A percentile compares a stretch with the other conserved stretches of the same genome.
phyloP scores from a whole-genome alignment of 2,113 vertebrate genomes.

The Psephotus haematonotus region DNA sequence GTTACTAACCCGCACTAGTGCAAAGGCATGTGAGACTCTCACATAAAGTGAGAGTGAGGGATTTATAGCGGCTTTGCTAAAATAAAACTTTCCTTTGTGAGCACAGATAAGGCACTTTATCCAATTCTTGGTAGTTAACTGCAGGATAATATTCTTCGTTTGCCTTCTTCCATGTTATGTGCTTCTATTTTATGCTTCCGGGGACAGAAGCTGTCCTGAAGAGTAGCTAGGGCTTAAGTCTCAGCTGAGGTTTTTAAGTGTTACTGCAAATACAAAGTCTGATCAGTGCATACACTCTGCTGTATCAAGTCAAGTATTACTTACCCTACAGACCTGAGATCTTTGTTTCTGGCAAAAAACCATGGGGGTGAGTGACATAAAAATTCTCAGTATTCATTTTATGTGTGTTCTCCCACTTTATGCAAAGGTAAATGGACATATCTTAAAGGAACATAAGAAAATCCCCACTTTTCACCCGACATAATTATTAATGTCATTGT shows the following conservation, averaged over 20 bases:
- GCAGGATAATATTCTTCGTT: not conserved
- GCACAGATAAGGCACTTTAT: not conserved
- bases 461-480: not conserved
- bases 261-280: not conserved
- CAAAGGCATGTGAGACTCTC: not conserved
- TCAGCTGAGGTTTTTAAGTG: not conserved
- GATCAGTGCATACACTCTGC: not conserved
- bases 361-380: accelerated
- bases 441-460: not conserved
- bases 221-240: not conserved
- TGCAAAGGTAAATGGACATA: not conserved
- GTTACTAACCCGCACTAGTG: not conserved
- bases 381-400: not conserved
- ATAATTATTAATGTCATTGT: not conserved
- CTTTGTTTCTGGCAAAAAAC: not conserved
- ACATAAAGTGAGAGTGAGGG: not conserved
- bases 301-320: not conserved
- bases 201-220: not conserved
- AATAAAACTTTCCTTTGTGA: not conserved
- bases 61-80: not conserved
- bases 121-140: not conserved
- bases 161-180: not conserved
- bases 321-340: not conserved
- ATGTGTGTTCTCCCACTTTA: not conserved
- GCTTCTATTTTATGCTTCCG: not conserved